Conservation (phyloP, 2,113 vertebrate species). For the Alethe castanea region DNA sequence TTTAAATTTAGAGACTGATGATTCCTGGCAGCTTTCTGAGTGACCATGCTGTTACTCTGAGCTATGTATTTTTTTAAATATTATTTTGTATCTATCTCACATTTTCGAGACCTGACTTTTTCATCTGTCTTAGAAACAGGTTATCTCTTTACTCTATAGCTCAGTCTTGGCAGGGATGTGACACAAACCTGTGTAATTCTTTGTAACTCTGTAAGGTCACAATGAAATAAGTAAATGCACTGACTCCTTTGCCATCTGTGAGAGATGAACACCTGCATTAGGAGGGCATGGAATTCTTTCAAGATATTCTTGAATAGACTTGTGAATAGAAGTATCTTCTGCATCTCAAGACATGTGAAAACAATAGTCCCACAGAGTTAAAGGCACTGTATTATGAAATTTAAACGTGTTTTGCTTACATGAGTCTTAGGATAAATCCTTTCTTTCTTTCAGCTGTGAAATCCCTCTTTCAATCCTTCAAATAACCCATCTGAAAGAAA, state of each 20-base stretch:
- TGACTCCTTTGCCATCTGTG: background rate
- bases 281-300: constrained; percentile 23
- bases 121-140: background rate
- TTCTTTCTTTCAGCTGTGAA: constrained; percentile 61
- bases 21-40: background rate
- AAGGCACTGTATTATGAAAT: constrained; percentile 39
- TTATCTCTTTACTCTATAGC: background rate
- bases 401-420: constrained; percentile 46
- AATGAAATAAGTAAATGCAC: constrained; percentile 36
- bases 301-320: constrained; percentile 31
- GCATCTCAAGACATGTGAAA: constrained; percentile 44
- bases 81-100: background rate
- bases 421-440: constrained; percentile 54
- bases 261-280: constrained; percentile 53
- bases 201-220: constrained; percentile 35
- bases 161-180: background rate
- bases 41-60: background rate
- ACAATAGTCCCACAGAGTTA: constrained; percentile 46
- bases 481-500: constrained; percentile 49
- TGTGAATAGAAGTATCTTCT: constrained; percentile 51
- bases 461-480: constrained; percentile 46
- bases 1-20: background rate
- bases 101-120: background rate
- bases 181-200: background rate
- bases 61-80: background rate